Base-by-base conservation (phyloP, 2,888 invertebrate species). In the Dendrolimus pini region DNA sequence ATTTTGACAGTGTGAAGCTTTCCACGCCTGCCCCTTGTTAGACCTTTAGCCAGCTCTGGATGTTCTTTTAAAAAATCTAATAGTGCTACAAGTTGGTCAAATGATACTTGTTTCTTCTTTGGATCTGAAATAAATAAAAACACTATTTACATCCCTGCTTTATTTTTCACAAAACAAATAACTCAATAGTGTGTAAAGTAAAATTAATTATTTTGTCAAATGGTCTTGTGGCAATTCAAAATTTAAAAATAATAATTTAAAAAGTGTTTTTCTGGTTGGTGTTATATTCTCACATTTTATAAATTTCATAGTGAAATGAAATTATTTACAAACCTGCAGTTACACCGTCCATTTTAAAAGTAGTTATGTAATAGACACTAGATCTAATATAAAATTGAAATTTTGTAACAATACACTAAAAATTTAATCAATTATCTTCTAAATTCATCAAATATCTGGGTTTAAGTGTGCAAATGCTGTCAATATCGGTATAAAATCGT, bases 51-150 rank as follows among this genome's bases (percentile, higher is more conserved):
- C 52, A 85, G 58, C 10, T 78, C 75, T 57, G 68, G 77, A 57
- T 85, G 74, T n/a, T 75, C 77, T 53, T 74, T 77, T 52, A 85
- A 67, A 62, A 82, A 84, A 8, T 80, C 79, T 53, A 84, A 41
- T 7, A 84, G 66, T 7, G 65, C 75, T 52, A 70, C 69, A 54
- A 83, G 58, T 65, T 85, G 85, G 1, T 77, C 77, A 55, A 65
- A 61, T 9, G 62, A 74, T 13, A 84, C 82, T 69, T 78, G 77
- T 41, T 67, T 74, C 56, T 70, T 67, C 62, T 71, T 78, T 13
- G 62, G 58, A 64, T 77, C 80, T 81, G 41, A 52, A 66, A 41
- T 53, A 60, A 58, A 60, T 52, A 57, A 60, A 60, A 61, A 61
- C 56, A 60, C 30, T 53, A 10, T 13, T 52, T 41, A 54, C 1